Evolutionary conservation across 2,113 vertebrate species (phyloP), one percentile per base, ranked within the genome.

Genomic region (Grallaria varia): DNA sequence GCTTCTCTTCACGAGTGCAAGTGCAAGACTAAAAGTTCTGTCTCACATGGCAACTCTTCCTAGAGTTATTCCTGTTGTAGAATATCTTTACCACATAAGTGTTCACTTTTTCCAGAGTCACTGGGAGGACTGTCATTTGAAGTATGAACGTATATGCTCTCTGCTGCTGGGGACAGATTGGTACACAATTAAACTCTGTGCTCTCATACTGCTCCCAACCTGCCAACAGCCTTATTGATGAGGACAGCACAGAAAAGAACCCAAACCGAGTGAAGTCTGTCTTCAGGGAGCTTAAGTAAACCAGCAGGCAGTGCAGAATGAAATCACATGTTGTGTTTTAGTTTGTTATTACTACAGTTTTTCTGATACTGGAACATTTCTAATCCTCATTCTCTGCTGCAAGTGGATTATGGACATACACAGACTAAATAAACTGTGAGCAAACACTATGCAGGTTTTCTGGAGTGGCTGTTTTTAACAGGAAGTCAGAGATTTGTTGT

Each of bases 401-500:
- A 56, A 27, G 39, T 68, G 23, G 11, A 28, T 75, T 93, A 44
- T 56, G 62, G 81, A 40, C 37, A 37, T 40, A 24, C 6, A 15
- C 25, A 24, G 47, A 40, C 40, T 68, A 59, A 82, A 91, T n/a
- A 82, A 87, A 87, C 40, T 44, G 35, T 30, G 12, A 83, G 23
- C 76, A 84, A 96, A 85, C 44, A 45, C 76, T 28, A 45, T 55
- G 23, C 42, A 47, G 37, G 8, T 73, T 90, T 94, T 92, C 52
- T 90, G 58, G 39, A 94, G 18, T 84, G 28, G n/a, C 40, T 93
- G 27, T 74, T 86, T 90, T 80, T 75, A 83, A 74, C 30, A 63
- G 53, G 47, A 92, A 85, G 45, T 18, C 59, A 95, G 86, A 1
- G 60, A 94, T 93, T 86, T 93, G 28, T 96, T 95, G 90, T 95